Evolutionary conservation across 1,140 invertebrate species (phyloP).

Genomic region (Rhyzopertha dominica): DNA sequence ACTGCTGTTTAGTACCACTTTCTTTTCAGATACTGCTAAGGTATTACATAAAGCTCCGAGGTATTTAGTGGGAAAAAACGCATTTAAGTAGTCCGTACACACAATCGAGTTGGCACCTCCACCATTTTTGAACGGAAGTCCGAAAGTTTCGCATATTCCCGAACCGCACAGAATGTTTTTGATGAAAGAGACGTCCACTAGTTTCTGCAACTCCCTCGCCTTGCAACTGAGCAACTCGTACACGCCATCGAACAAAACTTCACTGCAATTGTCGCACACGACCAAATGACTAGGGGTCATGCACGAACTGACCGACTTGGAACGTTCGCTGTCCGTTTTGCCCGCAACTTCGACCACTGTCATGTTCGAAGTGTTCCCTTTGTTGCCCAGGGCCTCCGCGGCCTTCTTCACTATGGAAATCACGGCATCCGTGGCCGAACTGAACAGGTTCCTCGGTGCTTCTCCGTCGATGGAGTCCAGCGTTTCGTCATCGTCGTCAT

Average conservation of each 20-base stretch:
- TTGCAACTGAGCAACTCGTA: conserved; percentile 64
- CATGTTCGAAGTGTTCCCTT: conserved; percentile 51
- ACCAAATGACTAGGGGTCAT: conserved; percentile 63
- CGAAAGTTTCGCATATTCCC: conserved; percentile 52
- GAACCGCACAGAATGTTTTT: conserved; percentile 52
- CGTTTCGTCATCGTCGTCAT: conserved; percentile 53
- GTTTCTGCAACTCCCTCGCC: conserved; percentile 49
- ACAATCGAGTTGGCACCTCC: conserved; percentile 31
- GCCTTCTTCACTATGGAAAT: conserved; percentile 86
- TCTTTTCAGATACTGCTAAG: conserved; percentile 59
- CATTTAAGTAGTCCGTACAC: conserved; percentile 44
- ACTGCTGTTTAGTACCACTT: conserved; percentile 61
- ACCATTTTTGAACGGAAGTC: conserved; percentile 57
- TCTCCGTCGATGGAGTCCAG: conserved; percentile 47
- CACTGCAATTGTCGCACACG: conserved; percentile 65
- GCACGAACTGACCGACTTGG: conserved; percentile 46
- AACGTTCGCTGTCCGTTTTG: conserved; percentile 24
- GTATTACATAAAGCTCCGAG: conserved; percentile 72
- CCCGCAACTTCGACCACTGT: conserved; percentile 30
- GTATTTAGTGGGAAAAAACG: conserved; percentile 60
- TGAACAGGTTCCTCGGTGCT: conserved; percentile 65
- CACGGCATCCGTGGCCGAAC: conserved; percentile 77
- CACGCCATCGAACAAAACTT: conserved; percentile 58
- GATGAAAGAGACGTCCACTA: conserved; percentile 53
- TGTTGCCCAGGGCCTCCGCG: conserved; percentile 71